Conservation (phyloP, 1,140 invertebrate species). For the Papilio dardanus region DNA sequence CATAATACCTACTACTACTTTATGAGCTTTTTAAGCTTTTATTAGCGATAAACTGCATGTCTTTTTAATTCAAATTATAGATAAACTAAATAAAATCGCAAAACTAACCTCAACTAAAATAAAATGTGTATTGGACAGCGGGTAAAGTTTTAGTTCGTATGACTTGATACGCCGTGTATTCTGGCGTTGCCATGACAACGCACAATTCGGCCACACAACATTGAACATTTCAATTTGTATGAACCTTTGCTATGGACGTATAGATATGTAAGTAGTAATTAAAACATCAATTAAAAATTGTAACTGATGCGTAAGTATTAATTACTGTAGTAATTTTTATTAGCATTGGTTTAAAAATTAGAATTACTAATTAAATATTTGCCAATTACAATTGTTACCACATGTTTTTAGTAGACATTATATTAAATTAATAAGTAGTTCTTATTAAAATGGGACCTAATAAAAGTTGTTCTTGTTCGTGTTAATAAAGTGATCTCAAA, state of each 20-base stretch:
- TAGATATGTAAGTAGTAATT: background rate
- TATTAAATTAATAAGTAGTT: too few species aligned
- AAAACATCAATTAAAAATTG: background rate
- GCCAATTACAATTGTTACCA: too few species aligned
- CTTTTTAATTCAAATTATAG: background rate
- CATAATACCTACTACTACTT: background rate
- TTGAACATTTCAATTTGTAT: constrained; percentile 2
- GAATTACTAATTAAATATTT: background rate
- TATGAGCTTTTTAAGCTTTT: background rate
- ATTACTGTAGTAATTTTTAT: background rate
- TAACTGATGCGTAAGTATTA: background rate
- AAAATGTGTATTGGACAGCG: background rate
- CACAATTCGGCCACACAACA: background rate
- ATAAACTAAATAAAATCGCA: background rate
- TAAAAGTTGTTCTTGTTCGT: too few species aligned
- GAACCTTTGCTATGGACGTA: background rate
- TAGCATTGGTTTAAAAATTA: background rate
- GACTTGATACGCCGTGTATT: background rate
- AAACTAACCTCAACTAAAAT: background rate
- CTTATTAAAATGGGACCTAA: too few species aligned
- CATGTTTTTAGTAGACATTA: too few species aligned
- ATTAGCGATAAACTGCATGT: too few species aligned
- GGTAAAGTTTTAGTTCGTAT: background rate
- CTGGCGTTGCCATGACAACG: background rate
- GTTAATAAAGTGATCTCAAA: background rate